Conservation (phyloP, 2,797 vertebrate genomes). For the Australoheros facetus region DNA sequence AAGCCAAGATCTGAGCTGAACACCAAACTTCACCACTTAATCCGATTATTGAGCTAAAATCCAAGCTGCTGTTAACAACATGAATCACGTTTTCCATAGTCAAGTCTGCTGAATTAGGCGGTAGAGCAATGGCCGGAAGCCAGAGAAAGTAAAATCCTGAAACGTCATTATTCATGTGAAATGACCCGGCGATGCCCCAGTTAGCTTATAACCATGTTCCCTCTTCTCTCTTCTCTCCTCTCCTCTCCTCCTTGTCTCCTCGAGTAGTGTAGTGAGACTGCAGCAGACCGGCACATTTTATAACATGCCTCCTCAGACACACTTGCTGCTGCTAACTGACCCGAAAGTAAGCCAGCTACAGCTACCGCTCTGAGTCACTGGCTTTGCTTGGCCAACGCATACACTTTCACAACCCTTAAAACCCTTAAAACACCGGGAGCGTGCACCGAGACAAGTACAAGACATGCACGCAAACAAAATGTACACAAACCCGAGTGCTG, state of each 20-base stretch:
- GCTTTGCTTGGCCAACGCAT: conserved; percentile 66
- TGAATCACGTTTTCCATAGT: conserved; percentile 61
- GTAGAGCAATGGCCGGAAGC: conserved; percentile 53
- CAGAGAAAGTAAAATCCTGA: conserved; percentile 61
- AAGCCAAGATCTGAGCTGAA: conserved; percentile 41
- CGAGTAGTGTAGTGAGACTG: conserved; percentile 49
- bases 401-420: conserved; percentile 70
- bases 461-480: conserved; percentile 48
- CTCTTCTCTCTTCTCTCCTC: conserved; percentile 20
- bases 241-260: conserved; percentile 16
- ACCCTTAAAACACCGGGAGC: conserved; percentile 41
- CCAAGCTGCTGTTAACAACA: conserved; percentile 34
- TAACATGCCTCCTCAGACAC: conserved; percentile 75
- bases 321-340: conserved; percentile 80
- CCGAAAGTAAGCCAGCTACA: conserved; percentile 78
- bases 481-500: conserved; percentile 50
- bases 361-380: conserved; percentile 75
- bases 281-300: conserved; percentile 64
- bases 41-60: conserved; percentile 56
- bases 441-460: conserved; percentile 17
- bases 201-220: conserved; percentile 62
- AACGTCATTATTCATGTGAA: conserved; percentile 78
- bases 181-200: conserved; percentile 73
- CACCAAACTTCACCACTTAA: conserved; percentile 41
- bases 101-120: conserved; percentile 62